Percentiles rank a stretch among this genome's conserved stretches.
Evolutionary conservation across 2,797 vertebrate species (phyloP).

Genomic region (Eulemur albifrons): DNA sequence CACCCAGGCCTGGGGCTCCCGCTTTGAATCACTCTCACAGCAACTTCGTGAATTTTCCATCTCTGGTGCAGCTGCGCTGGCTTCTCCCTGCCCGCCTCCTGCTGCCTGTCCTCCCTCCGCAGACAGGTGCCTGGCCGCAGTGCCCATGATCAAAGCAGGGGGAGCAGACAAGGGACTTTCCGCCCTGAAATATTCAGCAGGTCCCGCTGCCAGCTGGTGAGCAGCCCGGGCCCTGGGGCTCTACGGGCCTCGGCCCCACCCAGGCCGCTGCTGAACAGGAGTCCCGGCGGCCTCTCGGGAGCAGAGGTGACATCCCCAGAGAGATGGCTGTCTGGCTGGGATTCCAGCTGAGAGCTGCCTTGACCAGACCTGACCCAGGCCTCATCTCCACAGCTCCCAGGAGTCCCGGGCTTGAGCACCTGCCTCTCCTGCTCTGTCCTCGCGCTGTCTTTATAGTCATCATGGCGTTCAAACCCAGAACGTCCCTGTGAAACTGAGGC

Average conservation of each 20-base stretch:
- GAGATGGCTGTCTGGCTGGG: background rate
- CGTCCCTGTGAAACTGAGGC: background rate
- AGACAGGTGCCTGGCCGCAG: background rate
- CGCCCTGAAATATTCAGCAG: constrained; percentile 71
- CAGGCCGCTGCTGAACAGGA: background rate
- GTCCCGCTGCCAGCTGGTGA: constrained; percentile 64
- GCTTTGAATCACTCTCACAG: background rate
- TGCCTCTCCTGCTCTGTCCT: background rate
- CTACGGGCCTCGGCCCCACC: background rate
- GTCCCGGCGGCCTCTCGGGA: background rate
- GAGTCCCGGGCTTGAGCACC: background rate
- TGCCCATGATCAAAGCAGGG: too few species aligned
- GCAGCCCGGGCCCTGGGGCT: background rate
- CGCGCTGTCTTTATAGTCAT: background rate
- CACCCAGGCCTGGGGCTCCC: background rate
- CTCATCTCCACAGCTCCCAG: background rate
- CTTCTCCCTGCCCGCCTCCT: background rate
- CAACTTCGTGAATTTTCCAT: background rate
- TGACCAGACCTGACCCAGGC: background rate
- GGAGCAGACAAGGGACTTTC: constrained; percentile 47
- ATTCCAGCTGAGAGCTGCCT: background rate
- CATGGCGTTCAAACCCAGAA: background rate
- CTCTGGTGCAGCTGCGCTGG: background rate
- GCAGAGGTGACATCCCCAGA: background rate
- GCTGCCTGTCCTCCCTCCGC: background rate